These are phyloP conservation scores for Atta texana DNA, from an alignment of 1,140 invertebrate species.

Conservation along the genomic window DNA sequence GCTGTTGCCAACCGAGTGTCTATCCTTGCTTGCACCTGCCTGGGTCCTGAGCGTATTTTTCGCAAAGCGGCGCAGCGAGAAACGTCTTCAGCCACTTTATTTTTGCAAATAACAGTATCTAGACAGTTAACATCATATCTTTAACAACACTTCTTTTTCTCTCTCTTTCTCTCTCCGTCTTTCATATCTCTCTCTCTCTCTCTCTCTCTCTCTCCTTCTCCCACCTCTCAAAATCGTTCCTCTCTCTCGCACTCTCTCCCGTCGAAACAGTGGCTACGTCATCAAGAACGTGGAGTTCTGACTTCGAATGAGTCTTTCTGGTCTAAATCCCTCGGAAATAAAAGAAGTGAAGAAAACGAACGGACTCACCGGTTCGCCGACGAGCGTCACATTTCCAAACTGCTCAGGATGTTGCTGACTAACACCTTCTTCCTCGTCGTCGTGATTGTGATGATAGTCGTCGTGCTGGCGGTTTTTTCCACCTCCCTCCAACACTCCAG, in stretches of 20 bases:
- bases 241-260: conserved; percentile 17
- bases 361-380: conserved; percentile 56
- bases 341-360: neutral
- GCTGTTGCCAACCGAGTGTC: conserved; percentile 42
- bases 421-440: conserved; percentile 34
- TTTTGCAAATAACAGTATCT: conserved; percentile 36
- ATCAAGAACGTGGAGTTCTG: neutral
- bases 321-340: neutral
- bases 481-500: conserved; percentile 8
- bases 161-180: neutral
- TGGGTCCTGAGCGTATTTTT: neutral
- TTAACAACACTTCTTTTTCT: conserved; percentile 30
- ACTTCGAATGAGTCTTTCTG: neutral
- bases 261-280: conserved; percentile 14
- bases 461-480: conserved; percentile 37
- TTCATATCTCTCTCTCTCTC: neutral
- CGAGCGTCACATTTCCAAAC: conserved; percentile 69
- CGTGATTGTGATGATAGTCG: conserved; percentile 41
- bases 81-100: neutral
- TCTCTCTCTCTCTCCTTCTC: neutral
- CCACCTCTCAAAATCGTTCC: conserved; percentile 24
- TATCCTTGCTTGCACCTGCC: neutral
- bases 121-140: conserved; percentile 38
- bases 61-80: neutral
- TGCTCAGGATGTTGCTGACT: conserved; percentile 7